Conservation (phyloP, 1,140 invertebrate species). For the Globodera ellingtonae region DNA sequence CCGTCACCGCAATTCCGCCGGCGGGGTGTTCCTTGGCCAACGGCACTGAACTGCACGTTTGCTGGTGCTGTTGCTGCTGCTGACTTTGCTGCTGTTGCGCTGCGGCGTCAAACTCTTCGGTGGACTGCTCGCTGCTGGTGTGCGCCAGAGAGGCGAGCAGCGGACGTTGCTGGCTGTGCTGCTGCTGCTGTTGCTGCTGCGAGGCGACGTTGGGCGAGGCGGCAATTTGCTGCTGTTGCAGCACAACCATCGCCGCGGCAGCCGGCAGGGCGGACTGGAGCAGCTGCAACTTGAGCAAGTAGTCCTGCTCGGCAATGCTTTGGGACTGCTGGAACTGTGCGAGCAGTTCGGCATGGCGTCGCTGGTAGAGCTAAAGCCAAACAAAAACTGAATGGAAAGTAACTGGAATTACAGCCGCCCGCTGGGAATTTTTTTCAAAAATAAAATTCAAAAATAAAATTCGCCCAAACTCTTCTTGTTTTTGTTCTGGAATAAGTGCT, state of each 20-base stretch:
- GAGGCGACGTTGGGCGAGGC: neutral
- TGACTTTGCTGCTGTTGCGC: constrained; percentile 1
- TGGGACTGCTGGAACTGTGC: constrained; percentile 45
- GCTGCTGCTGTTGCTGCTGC: constrained; percentile 5
- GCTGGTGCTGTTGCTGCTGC: constrained; percentile 28
- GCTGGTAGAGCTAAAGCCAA: constrained; percentile 49
- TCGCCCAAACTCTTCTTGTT: too few species aligned
- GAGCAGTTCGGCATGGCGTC: constrained; percentile 53
- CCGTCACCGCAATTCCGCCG: constrained; percentile 11
- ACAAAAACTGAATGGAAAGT: constrained; percentile 20
- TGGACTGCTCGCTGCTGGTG: constrained; percentile 45
- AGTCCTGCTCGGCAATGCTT: constrained; percentile 42
- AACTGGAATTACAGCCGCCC: neutral
- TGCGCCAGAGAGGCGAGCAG: constrained; percentile 30
- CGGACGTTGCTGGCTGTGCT: constrained; percentile 19
- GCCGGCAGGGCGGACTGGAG: constrained; percentile 33
- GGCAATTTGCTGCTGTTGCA: constrained; percentile 28
- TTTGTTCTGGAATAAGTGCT: too few species aligned
- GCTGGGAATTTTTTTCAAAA: neutral
- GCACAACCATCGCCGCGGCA: constrained; percentile 21
- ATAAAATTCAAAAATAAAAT: neutral
- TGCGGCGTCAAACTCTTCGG: constrained; percentile 23
- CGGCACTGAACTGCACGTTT: constrained; percentile 25
- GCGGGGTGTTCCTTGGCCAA: constrained; percentile 14
- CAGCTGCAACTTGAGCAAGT: constrained; percentile 47